Percentiles rank a stretch among this genome's conserved stretches.
phyloP scores from a whole-genome alignment of 2,888 invertebrate species.

The Tetragonisca angustula region DNA sequence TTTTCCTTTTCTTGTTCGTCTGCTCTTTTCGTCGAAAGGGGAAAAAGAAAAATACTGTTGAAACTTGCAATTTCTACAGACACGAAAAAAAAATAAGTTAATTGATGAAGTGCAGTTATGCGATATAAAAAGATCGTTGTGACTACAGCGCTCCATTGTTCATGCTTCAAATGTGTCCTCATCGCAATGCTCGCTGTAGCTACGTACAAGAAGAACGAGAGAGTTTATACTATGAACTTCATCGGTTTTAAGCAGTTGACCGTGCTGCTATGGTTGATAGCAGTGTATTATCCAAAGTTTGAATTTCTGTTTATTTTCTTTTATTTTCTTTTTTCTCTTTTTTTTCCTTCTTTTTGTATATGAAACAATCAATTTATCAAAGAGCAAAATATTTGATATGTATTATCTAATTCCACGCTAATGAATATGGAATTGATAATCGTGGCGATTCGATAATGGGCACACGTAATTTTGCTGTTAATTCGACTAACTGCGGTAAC shows the following conservation, averaged over 20 bases:
- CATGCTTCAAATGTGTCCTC: slow-evolving; percentile 29
- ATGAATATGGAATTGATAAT: slow-evolving; percentile 24
- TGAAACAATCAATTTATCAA: slow-evolving; percentile 48
- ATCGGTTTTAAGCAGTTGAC: slow-evolving; percentile 33
- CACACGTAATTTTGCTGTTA: slow-evolving; percentile 50
- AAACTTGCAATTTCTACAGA: slow-evolving; percentile 15
- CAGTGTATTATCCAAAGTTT: slow-evolving; percentile 69
- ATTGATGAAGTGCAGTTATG: slow-evolving; percentile 33
- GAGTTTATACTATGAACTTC: slow-evolving; percentile 30
- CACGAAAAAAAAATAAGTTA: slow-evolving; percentile 23
- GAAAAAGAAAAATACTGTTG: slow-evolving; percentile 10
- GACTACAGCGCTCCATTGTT: slow-evolving; percentile 23
- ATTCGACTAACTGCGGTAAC: slow-evolving; percentile 47
- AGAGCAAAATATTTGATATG: slow-evolving; percentile 20
- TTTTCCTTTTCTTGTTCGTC: slow-evolving; percentile 9
- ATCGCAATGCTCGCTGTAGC: slow-evolving; percentile 31
- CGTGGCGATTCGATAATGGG: slow-evolving; percentile 41
- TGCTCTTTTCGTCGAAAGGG: background rate
- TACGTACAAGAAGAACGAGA: slow-evolving; percentile 20
- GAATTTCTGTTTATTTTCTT: slow-evolving; percentile 55
- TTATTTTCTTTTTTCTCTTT: slow-evolving; percentile 47
- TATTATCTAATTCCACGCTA: slow-evolving; percentile 36
- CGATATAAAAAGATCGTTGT: slow-evolving; percentile 17
- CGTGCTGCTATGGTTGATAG: slow-evolving; percentile 25
- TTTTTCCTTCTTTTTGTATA: slow-evolving; percentile 14